Base-by-base conservation (phyloP, 2,113 vertebrate species). In the Leiothrix lutea region DNA sequence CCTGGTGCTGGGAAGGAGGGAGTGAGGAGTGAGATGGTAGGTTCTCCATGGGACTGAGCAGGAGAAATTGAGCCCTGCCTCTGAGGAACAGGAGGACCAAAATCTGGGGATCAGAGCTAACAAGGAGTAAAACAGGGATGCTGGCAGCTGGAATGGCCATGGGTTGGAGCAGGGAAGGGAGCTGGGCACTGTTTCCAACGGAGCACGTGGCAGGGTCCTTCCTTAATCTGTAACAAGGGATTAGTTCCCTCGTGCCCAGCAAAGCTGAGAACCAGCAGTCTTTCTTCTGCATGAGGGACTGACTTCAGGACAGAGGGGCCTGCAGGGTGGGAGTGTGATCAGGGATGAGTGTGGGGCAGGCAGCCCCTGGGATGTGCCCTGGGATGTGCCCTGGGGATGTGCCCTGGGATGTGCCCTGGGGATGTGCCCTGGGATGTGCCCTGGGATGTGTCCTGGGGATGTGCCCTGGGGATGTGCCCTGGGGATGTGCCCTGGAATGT, bases 331-430 rank as follows among this genome's bases (percentile, higher is more conserved):
- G 17, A 80, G 44, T 1, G 0, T 7, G 47, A 38, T 5, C 0
- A 0, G 31, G 51, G 65, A 19, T 14, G 40, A 65, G 62, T 29
- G 0, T 0, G 25, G 61, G 56, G 11, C 0, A 0, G 47, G 74
- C 67, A 33, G 25, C 38, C n/a, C 58, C 44, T 0, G 11, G 67
- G 31, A 16, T 24, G 8, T 15, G 24, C 57, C 28, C 58, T 17
- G 36, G 24, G 44, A 16, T 31, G 13, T 36, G 58, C 35, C 57
- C 65, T 2, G 2, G n/a, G n/a, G n/a, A n/a, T n/a, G n/a, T n/a
- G n/a, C n/a, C 58, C 44, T 0, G 11, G 67, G 31, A 16, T 24
- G 8, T 15, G 24, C 57, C 28, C 58, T 17, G 36, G 24, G 44
- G n/a, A n/a, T n/a, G n/a, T n/a, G n/a, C n/a, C 58, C 44, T 0